Conservation (phyloP, 2,113 vertebrate genomes). For the Chelonoidis abingdonii region DNA sequence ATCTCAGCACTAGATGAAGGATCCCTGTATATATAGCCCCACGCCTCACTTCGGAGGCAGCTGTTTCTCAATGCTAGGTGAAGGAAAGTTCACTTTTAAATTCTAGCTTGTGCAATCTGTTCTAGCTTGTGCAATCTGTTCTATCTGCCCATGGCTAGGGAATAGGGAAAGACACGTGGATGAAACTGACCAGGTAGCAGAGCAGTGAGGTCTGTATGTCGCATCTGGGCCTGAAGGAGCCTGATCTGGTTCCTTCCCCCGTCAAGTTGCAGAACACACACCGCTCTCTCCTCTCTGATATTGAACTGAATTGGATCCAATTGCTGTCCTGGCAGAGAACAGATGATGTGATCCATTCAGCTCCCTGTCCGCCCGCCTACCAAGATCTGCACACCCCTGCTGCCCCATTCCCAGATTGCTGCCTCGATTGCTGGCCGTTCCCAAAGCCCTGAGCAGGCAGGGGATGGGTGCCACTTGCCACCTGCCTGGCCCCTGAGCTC, state of each 20-base stretch:
- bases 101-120: neutral
- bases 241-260: neutral
- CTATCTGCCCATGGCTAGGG: neutral
- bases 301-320: neutral
- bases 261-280: neutral
- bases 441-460: neutral
- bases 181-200: neutral
- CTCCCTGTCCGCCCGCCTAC: neutral
- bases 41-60: neutral
- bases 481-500: too few species aligned
- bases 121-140: neutral
- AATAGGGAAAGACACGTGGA: neutral
- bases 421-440: neutral
- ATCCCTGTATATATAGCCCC: neutral
- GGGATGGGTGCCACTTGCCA: neutral
- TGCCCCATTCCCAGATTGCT: neutral
- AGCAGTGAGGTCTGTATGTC: neutral
- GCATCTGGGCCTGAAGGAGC: neutral
- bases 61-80: neutral
- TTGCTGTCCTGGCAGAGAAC: neutral
- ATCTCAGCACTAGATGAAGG: neutral
- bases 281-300: neutral
- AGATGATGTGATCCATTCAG: neutral
- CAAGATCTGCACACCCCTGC: neutral
- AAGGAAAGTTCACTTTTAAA: neutral